Base-by-base conservation (phyloP, 2,888 invertebrate genomes). In the Helobdella robusta region DNA sequence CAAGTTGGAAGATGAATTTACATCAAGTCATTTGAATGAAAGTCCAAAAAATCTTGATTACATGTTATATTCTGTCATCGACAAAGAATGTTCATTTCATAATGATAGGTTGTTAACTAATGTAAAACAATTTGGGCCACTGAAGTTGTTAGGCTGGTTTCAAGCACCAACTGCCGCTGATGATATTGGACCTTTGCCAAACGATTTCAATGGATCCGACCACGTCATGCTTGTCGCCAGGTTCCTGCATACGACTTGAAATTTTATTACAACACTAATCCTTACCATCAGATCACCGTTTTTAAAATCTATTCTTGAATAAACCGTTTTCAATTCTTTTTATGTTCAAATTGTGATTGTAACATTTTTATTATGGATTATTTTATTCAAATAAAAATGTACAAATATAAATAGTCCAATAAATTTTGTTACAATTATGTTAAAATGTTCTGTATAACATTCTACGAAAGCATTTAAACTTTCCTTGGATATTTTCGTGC, bases 21-120 rank as follows among this genome's bases (percentile, higher is more conserved):
- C 74, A 88, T 86, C 0, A 88, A 91, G 5, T 90, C 91, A 0
- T 84, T 83, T 76, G 92, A 92, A 63, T 89, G 89, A 87, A 79
- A 86, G 63, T 87, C 86, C 5, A 72, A 70, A 4, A 71, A 74
- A 73, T 0, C 92, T 94, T 0, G 94, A 95, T 80, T 93, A 92
- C 76, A 91, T 95, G 68, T 91, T 92, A 78, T 91, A 88, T 69
- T 74, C 74, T 28, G 71, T 74, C 18, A 67, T 63, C 25, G 52
- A 68, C 18, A 63, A 52, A 32, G 4, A 20, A 36, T 18, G 18
- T 32, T 35, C 11, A 3, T 8, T 8, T 6, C 48, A 61, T 11
- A 23, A 40, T 2, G 50, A 35, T 4, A 20, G 28, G 8, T 2
- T 28, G 11, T 25, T 35, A n/a, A 32, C 46, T 50, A n/a, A 48